Base-by-base conservation (phyloP, 2,888 invertebrate genomes). In the Polymixis flavicincta region DNA sequence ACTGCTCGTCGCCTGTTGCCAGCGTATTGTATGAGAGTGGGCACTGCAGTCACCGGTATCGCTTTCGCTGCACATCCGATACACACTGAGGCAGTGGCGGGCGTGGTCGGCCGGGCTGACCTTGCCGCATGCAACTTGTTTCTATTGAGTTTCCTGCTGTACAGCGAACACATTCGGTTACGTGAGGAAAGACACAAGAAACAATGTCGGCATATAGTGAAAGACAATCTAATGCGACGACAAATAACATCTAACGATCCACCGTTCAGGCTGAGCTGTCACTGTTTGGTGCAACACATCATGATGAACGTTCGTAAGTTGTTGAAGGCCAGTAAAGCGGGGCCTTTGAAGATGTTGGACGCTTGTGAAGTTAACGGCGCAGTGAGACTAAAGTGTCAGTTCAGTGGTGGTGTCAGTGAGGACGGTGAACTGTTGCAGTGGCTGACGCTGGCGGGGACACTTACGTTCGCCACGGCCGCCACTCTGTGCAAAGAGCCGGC, bases 401-500 rank as follows among this genome's bases (percentile, higher is more conserved):
- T 92, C 85, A 94, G 93, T 93, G 94, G 89, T 89, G 94, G 94
- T 94, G 94, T 91, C 68, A 94, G 94, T 95, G 95, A 93, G 85
- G 94, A 95, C 88, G 90, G 95, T 92, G 96, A 95, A 92, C 92
- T 94, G 86, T 89, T 94, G 90, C 95, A 94, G 92, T 96, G 96
- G 96, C 88, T 97, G 86, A 98, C 97, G 87, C 95, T 98, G 89
- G 95, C 97, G 72, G 95, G 97, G 82, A 97, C 97, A 82, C 93
- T 97, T 87, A 85, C 97, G 92, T 94, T 98, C 83, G 98, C 98
- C 55, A 96, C 98, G 63, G 98, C 98, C 64, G 98, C 99, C 84
- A 98, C 99, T 96, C 97, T 99, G 87, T 98, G 99, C 96, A 99
- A 99, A 96, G 99, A 99, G 96, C 99, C 99, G 70, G 99, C 99